A percentile compares a stretch with the other conserved stretches of the same genome.
phyloP scores from a whole-genome alignment of 2,888 invertebrate species.

The Eremobia ochroleuca region DNA sequence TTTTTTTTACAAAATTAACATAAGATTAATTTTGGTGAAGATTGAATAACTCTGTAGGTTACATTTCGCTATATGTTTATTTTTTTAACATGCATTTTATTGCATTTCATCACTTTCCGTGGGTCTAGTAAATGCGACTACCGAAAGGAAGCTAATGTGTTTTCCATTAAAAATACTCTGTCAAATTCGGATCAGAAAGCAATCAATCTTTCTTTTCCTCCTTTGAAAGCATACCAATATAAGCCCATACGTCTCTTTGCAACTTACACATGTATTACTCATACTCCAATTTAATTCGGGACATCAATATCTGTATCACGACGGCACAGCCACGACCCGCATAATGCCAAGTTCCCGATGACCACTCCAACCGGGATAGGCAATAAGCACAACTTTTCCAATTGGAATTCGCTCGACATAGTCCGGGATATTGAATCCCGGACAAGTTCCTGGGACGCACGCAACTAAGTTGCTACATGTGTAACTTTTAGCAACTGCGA shows the following conservation, averaged over 20 bases:
- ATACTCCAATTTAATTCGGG: constrained; percentile 23
- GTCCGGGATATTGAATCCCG: constrained; percentile 68
- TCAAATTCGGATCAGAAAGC: constrained; percentile 28
- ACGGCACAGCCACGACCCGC: constrained; percentile 10
- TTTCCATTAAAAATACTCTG: constrained; percentile 11
- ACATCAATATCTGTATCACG: constrained; percentile 35
- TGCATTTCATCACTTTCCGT: neutral
- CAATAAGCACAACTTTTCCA: constrained; percentile 72
- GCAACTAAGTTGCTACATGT: constrained; percentile 52
- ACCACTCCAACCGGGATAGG: constrained; percentile 50
- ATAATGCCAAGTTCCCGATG: constrained; percentile 39
- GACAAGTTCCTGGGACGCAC: constrained; percentile 49
- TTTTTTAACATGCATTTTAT: neutral
- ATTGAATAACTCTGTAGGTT: neutral
- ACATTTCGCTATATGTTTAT: neutral
- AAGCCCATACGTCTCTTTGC: constrained; percentile 23
- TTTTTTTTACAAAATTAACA: neutral
- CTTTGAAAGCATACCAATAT: constrained; percentile 52
- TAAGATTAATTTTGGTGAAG: neutral
- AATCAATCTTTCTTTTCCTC: constrained; percentile 52
- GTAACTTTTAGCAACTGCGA: constrained; percentile 55
- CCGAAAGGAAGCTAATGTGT: neutral
- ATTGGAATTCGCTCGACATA: constrained; percentile 71
- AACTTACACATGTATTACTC: constrained; percentile 1
- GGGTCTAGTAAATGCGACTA: neutral